These are phyloP conservation scores for Paradisaea rubra DNA, from an alignment of 2,113 vertebrate genomes.

Conservation along the genomic window DNA sequence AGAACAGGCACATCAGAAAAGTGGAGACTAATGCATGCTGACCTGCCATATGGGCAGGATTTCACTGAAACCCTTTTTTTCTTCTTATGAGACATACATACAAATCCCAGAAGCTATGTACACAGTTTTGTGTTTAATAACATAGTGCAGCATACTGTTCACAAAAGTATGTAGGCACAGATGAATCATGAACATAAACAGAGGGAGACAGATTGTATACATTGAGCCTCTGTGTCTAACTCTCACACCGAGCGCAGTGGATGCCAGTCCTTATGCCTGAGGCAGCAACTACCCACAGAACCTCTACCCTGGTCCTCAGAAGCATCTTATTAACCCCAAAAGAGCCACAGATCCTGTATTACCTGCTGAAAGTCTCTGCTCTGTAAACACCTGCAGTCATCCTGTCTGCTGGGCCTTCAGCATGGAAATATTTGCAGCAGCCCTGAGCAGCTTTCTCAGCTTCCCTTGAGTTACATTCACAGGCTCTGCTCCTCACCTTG, in stretches of 20 bases:
- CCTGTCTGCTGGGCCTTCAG: background rate
- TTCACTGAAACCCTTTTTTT: constrained; percentile 26
- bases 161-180: constrained; percentile 32
- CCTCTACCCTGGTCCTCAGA: background rate
- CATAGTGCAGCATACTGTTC: constrained; percentile 30
- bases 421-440: background rate
- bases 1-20: constrained; percentile 16
- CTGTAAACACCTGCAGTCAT: background rate
- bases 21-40: constrained; percentile 42
- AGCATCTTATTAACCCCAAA: background rate
- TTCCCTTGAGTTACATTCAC: background rate
- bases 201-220: constrained; percentile 48
- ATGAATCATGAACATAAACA: constrained; percentile 60
- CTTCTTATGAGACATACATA: constrained; percentile 18
- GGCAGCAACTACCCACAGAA: background rate
- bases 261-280: background rate
- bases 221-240: background rate
- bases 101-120: constrained; percentile 49
- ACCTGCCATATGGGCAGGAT: constrained; percentile 31
- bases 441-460: background rate
- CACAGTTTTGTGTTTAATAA: constrained; percentile 50
- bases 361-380: background rate
- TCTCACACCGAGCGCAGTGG: background rate
- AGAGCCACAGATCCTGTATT: background rate
- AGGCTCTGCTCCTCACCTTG: background rate